Base-by-base conservation (phyloP, 2,888 invertebrate species). In the Ceraclea dissimilis region DNA sequence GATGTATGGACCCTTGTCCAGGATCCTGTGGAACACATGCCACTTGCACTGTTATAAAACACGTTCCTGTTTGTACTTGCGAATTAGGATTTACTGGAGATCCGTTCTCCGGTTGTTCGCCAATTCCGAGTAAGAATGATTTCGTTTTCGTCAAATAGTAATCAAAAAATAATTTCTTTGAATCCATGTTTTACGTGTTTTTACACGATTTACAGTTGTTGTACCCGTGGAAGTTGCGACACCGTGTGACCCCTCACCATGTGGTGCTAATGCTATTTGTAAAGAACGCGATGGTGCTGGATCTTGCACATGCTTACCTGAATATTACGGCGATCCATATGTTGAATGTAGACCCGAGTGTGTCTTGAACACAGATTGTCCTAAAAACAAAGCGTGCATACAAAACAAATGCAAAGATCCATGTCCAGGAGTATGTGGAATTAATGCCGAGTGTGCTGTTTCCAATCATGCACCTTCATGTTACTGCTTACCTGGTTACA, bases 321-420 rank as follows among this genome's bases (percentile, higher is more conserved):
- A 90, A 66, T 92, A 90, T 70, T 86, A 84, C 66, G 92, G 93
- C 52, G 90, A 92, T 75, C 92, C 92, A 1, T 90, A 92, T 66
- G 76, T 86, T 46, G 88, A 88, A 67, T 93, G 93, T 70, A 79
- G 90, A 67, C 92, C 92, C 21, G 91, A 93, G 78, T 93, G 93
- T 70, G 84, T 90, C n/a, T 81, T 88, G 64, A 92, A 92, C 70
- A 84, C 87, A 8, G 92, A 93, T 66, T 93, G 93, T 71, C 78
- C 84, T 5, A 80, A 80, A 66, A 81, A 83, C 63, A 85, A 81
- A 71, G 85, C 91, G 21, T 93, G 93, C 67, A 78, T 86, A 51
- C 88, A 88, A 67, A 88, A 88, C 71, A 90, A 89, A 76, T 93
- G 93, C 69, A 80, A 79, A 66, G 85, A 92, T 73, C 91, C 92